These are phyloP conservation scores for Chaitophorus viminalis DNA, from an alignment of 2,888 invertebrate genomes.

Conservation along the genomic window DNA sequence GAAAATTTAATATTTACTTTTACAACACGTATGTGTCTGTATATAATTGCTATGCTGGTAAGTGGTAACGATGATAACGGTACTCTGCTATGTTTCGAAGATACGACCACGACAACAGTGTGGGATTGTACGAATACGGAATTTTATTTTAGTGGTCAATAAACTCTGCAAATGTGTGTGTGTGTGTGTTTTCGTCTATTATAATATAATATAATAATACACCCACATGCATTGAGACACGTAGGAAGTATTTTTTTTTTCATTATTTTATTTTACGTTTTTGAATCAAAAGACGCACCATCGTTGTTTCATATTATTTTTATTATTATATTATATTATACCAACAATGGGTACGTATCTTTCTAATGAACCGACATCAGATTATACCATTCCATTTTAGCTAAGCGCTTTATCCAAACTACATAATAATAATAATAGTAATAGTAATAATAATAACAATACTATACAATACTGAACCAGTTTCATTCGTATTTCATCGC, in stretches of 20 bases:
- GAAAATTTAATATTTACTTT: neutral
- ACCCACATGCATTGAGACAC: neutral
- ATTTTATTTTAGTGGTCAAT: conserved; percentile 60
- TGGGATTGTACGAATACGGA: conserved; percentile 38
- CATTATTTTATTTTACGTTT: neutral
- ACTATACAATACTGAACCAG: no score
- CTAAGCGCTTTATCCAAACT: neutral
- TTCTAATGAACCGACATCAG: neutral
- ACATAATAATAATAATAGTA: no score
- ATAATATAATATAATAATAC: neutral
- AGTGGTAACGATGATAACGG: conserved; percentile 10
- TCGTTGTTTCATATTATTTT: neutral
- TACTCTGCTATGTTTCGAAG: neutral
- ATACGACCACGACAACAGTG: conserved; percentile 6
- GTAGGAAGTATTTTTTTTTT: conserved; percentile 21
- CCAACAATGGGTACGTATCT: neutral
- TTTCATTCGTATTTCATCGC: no score
- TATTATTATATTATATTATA: conserved; percentile 4
- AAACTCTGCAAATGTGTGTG: conserved; percentile 30
- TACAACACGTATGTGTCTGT: neutral
- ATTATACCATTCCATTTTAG: neutral
- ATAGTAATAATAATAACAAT: no score
- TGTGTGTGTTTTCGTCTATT: conserved; percentile 14
- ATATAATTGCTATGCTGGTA: neutral
- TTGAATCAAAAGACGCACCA: neutral